phyloP scores from a whole-genome alignment of 2,888 invertebrate genomes.

The Petrophora chlorosata region DNA sequence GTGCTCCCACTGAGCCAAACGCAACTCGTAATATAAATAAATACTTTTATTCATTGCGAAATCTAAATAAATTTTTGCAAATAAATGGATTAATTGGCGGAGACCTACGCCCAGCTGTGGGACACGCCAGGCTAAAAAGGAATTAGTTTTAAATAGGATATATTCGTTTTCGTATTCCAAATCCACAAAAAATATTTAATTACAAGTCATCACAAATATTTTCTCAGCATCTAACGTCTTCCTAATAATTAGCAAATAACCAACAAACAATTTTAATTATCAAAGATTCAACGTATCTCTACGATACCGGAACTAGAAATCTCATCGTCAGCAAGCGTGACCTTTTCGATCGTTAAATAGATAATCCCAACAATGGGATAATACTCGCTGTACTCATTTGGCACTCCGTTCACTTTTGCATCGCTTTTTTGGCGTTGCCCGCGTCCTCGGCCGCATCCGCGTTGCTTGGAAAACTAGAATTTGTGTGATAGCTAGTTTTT shows the following conservation, averaged over 20 bases:
- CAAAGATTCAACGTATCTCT: slow-evolving; percentile 11
- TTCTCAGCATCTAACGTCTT: slow-evolving; percentile 20
- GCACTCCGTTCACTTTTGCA: slow-evolving; percentile 54
- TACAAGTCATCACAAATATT: slow-evolving; percentile 2
- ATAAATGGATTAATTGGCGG: no score
- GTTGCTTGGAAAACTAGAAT: slow-evolving; percentile 34
- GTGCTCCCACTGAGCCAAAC: no score
- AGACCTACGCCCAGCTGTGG: no score
- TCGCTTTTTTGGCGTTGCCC: slow-evolving; percentile 19
- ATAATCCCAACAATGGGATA: slow-evolving; percentile 52
- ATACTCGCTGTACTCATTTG: slow-evolving; percentile 33
- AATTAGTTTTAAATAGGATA: no score
- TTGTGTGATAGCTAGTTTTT: slow-evolving; percentile 25
- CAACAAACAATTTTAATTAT: slow-evolving; percentile 19
- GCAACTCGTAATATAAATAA: no score
- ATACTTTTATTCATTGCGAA: no score
- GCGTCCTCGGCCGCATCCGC: slow-evolving; percentile 60
- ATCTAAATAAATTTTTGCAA: no score
- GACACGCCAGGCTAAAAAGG: no score
- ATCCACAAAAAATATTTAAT: neutral
- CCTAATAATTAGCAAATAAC: slow-evolving; percentile 22
- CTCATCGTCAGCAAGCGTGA: slow-evolving; percentile 45
- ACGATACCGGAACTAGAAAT: slow-evolving; percentile 44
- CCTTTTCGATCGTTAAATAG: slow-evolving; percentile 46
- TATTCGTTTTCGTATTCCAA: no score